Evolutionary conservation across 1,140 invertebrate species (phyloP).

Genomic region (Parapsyche elsis): DNA sequence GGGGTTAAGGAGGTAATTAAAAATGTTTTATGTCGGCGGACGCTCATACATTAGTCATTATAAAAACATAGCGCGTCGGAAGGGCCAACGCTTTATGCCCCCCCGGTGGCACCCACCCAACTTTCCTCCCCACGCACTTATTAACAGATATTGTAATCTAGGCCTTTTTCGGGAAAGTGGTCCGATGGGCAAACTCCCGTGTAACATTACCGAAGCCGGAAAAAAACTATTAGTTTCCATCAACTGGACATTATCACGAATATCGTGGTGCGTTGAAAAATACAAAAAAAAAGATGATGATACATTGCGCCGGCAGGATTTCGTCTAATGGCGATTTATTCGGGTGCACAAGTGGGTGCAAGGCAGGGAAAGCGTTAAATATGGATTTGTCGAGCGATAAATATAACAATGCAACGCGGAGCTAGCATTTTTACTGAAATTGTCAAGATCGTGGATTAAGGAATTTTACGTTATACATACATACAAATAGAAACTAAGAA

Average conservation of each 20-base stretch:
- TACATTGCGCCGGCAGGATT: neutral
- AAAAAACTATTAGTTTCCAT: slow-evolving; percentile 6
- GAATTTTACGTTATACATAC: no score
- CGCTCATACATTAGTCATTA: slow-evolving; percentile 49
- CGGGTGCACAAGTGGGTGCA: neutral
- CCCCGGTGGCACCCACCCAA: slow-evolving; percentile 17
- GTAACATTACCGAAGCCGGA: neutral
- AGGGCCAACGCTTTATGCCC: slow-evolving; percentile 42
- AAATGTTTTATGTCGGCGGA: slow-evolving; percentile 50
- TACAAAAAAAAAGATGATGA: neutral
- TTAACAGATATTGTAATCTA: slow-evolving; percentile 32
- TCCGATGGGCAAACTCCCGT: neutral
- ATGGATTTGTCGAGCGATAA: no score
- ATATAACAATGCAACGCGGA: no score
- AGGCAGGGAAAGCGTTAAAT: no score
- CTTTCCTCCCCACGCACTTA: slow-evolving; percentile 16
- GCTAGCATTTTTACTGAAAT: no score
- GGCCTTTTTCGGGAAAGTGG: neutral
- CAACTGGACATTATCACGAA: slow-evolving; percentile 13
- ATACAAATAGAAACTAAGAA: no score
- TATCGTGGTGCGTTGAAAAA: neutral
- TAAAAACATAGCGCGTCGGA: slow-evolving; percentile 47
- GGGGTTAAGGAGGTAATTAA: slow-evolving; percentile 34
- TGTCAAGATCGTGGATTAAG: no score
- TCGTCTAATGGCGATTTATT: slow-evolving; percentile 20